Base-by-base conservation (phyloP, 2,113 vertebrate species). In the Pteruthius melanotis region DNA sequence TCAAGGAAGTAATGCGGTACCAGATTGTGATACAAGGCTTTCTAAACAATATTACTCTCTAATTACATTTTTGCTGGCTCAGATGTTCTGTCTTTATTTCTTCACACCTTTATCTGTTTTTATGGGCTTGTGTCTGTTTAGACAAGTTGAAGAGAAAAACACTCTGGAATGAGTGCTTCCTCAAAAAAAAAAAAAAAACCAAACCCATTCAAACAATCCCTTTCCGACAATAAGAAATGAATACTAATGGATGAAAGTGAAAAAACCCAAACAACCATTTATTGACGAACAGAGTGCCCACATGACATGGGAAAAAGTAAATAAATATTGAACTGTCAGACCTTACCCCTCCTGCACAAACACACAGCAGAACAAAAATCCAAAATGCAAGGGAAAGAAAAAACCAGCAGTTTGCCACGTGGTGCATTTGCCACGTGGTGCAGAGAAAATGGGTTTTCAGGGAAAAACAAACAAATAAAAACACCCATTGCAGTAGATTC, bases 351-450 rank as follows among this genome's bases (percentile, higher is more conserved):
- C n/a, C n/a, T n/a, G n/a, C n/a, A n/a, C n/a, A n/a, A n/a, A n/a
- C n/a, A n/a, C n/a, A n/a, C n/a, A n/a, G n/a, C n/a, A n/a, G n/a
- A n/a, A n/a, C n/a, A n/a, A 39, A 60, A 60, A 24, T 31, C 44
- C n/a, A 76, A 60, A 49, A 39, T 49, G n/a, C 20, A 37, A 49
- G n/a, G 44, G 56, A 49, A 60, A 76, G 13, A 8, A 74, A 57
- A 40, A 39, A 35, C 1, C 7, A 18, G 7, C 20, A 23, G 6
- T 47, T 37, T 76, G 9, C n/a, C 15, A 14, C 0, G 5, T 39
- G 21, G 20, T 31, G 12, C n/a, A n/a, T 47, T 37, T 76, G 9
- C n/a, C 15, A 14, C 0, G 5, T 39, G 21, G 20, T 31, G 12
- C n/a, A n/a, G 21, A 47, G 42, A 39, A 60, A 47, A 37, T 24